Conservation (phyloP, 1,140 invertebrate genomes). For the Oreohelix idahoensis region DNA sequence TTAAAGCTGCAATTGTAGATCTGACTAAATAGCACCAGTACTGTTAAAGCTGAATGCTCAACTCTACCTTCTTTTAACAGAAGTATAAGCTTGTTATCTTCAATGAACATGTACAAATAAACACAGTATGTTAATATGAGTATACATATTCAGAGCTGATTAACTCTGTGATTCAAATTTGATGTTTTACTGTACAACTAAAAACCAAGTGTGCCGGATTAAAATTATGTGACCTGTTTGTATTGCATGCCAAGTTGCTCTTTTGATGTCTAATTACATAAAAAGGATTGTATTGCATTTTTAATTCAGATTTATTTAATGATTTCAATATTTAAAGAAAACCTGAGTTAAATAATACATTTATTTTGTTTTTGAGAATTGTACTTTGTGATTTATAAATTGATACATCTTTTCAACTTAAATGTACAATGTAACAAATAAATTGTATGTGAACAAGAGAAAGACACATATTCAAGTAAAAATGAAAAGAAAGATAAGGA, state of each 20-base stretch:
- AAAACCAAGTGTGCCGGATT: background rate
- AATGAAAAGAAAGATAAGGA: too few species aligned
- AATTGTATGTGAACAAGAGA: background rate
- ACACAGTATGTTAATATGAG: too few species aligned
- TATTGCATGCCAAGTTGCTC: background rate
- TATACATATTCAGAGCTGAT: too few species aligned
- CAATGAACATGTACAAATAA: too few species aligned
- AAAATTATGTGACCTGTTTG: background rate
- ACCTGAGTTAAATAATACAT: background rate
- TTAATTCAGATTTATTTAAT: background rate
- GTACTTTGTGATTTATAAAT: background rate
- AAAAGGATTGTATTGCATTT: background rate
- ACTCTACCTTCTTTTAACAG: too few species aligned
- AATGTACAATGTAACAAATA: background rate
- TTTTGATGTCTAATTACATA: background rate
- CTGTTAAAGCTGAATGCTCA: too few species aligned
- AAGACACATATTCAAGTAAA: too few species aligned
- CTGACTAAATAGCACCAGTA: too few species aligned
- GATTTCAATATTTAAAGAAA: background rate
- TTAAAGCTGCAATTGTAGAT: background rate
- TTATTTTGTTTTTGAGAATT: background rate
- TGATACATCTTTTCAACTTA: background rate
- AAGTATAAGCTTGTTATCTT: too few species aligned
- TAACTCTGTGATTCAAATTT: too few species aligned
- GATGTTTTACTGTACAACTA: background rate